Evolutionary conservation across 2,113 vertebrate species (phyloP).

Genomic region (Protomyctophum bolini): DNA sequence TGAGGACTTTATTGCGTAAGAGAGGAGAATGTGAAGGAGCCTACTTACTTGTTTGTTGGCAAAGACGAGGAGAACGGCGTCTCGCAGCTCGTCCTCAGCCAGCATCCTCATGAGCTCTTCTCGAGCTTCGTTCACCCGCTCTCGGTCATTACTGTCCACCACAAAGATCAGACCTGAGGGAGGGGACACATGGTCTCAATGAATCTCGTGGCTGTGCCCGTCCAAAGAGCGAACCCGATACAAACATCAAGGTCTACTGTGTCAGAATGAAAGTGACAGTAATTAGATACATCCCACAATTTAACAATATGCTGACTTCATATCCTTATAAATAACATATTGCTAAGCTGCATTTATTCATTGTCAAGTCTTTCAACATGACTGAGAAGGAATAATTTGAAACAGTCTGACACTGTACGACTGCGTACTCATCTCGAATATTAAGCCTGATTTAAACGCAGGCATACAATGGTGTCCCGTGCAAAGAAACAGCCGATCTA

Average conservation of each 20-base stretch:
- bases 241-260: not conserved
- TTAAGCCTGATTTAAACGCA: not conserved
- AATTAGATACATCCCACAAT: not conserved
- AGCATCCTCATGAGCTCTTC: constrained; percentile 98
- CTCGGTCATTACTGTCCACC: constrained; percentile 97
- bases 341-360: constrained; percentile 12
- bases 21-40: not conserved
- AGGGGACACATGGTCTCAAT: not conserved
- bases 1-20: not conserved
- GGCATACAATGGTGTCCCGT: too few species aligned
- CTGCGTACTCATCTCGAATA: constrained; percentile 45
- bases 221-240: not conserved
- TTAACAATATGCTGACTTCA: constrained; percentile 4
- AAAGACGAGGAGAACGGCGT: constrained; percentile 94
- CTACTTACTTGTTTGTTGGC: constrained; percentile 92
- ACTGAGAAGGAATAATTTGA: constrained; percentile 41
- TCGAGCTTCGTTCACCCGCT: constrained; percentile 93
- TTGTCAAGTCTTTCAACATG: constrained; percentile 37
- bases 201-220: not conserved
- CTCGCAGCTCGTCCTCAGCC: constrained; percentile 93
- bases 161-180: constrained; percentile 93
- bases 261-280: not conserved
- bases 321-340: constrained; percentile 10
- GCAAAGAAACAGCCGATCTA: too few species aligned
- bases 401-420: constrained; percentile 36